Conservation (phyloP, 2,888 invertebrate species). For the Eristalis pertinax region DNA sequence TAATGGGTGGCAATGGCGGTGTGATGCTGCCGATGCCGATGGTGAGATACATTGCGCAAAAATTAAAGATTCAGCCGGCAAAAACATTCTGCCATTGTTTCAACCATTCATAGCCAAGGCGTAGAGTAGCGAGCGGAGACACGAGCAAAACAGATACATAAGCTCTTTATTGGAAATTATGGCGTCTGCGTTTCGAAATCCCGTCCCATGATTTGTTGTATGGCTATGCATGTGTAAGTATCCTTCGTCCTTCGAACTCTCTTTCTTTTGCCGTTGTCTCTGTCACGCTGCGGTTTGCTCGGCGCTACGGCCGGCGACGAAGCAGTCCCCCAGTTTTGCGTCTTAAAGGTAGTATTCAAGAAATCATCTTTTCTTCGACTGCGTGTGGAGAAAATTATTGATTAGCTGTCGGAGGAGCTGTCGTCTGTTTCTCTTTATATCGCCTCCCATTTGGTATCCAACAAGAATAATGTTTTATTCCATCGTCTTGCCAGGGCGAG, state of each 20-base stretch:
- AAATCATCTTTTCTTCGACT: constrained; percentile 68
- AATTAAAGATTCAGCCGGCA: constrained; percentile 56
- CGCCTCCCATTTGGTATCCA: constrained; percentile 62
- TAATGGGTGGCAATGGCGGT: background rate
- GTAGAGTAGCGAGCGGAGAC: constrained; percentile 20
- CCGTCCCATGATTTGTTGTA: constrained; percentile 63
- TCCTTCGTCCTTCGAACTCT: constrained; percentile 64
- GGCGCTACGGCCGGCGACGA: background rate
- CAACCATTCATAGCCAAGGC: constrained; percentile 38
- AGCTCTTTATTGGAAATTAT: constrained; percentile 72
- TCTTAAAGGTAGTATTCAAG: constrained; percentile 15
- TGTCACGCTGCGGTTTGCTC: background rate
- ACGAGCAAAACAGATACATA: constrained; percentile 23
- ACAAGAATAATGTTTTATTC: constrained; percentile 62
- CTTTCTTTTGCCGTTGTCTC: constrained; percentile 16
- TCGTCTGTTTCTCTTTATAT: constrained; percentile 71
- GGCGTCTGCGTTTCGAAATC: constrained; percentile 72
- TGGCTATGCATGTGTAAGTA: constrained; percentile 12
- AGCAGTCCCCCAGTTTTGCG: constrained; percentile 1
- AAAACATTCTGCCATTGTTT: constrained; percentile 65
- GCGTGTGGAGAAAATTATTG: constrained; percentile 71
- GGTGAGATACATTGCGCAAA: constrained; percentile 49
- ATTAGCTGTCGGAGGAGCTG: constrained; percentile 71
- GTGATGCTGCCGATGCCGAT: background rate
- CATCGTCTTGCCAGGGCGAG: constrained; percentile 25